Conservation (phyloP, 2,888 invertebrate species). For the Heliconius ethilla region DNA sequence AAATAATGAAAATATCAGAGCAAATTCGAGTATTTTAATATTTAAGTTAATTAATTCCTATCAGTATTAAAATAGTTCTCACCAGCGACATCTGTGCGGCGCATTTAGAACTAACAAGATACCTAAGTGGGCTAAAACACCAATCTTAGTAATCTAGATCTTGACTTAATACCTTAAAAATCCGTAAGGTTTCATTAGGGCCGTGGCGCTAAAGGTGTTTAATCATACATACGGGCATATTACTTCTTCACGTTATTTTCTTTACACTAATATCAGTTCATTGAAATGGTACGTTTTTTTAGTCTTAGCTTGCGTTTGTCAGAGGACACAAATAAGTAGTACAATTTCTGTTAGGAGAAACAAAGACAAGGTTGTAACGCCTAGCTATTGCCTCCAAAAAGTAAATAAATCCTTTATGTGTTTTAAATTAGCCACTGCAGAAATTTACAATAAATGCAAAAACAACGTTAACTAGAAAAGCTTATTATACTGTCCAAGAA, state of each 20-base stretch:
- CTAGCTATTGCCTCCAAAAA: too few relatives aligned
- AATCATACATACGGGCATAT: neutral
- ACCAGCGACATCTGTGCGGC: constrained; percentile 7
- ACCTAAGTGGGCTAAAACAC: neutral
- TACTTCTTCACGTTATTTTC: neutral
- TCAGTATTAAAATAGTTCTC: neutral
- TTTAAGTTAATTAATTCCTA: too few relatives aligned
- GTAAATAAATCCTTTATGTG: too few relatives aligned
- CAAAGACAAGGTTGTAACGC: too few relatives aligned
- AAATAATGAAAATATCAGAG: too few relatives aligned
- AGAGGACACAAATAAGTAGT: too few relatives aligned
- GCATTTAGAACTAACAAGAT: neutral
- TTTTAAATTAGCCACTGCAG: too few relatives aligned
- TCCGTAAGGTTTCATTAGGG: neutral
- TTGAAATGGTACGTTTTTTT: neutral
- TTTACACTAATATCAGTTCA: neutral
- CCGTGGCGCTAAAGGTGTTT: neutral
- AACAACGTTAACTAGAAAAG: too few relatives aligned
- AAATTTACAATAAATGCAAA: too few relatives aligned
- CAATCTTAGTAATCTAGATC: neutral
- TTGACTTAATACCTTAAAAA: neutral
- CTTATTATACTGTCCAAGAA: too few relatives aligned
- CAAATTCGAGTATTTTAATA: too few relatives aligned
- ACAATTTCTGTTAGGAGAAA: neutral
- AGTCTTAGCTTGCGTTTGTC: neutral